These are phyloP conservation scores for Hololepta plana DNA, from an alignment of 2,888 invertebrate genomes.

Conservation along the genomic window DNA sequence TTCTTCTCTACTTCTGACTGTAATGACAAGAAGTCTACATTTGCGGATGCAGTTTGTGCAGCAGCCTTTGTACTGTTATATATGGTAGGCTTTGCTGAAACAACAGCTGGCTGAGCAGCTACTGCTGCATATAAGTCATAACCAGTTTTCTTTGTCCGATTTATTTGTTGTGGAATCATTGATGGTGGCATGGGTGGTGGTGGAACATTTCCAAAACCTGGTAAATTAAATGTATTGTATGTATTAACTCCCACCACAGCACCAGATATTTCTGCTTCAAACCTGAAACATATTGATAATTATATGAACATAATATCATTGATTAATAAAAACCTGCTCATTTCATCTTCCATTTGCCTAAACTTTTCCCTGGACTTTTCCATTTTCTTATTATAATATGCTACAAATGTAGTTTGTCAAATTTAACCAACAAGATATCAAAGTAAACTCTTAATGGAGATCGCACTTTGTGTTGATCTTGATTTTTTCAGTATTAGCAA, in stretches of 20 bases:
- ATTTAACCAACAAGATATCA: too few species aligned
- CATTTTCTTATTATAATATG: too few species aligned
- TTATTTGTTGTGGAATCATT: constrained; percentile 51
- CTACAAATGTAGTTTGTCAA: too few species aligned
- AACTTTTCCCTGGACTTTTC: constrained; percentile 32
- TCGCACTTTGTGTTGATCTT: too few species aligned
- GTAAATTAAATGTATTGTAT: constrained; percentile 27
- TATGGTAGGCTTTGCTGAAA: constrained; percentile 51
- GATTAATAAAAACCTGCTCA: constrained; percentile 48
- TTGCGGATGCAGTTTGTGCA: constrained; percentile 17
- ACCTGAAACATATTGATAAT: constrained; percentile 32
- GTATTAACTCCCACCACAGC: constrained; percentile 54
- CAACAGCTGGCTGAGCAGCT: constrained; percentile 37
- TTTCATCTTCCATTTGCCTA: constrained; percentile 79
- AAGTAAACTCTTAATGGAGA: too few species aligned
- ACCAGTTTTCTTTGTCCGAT: constrained; percentile 27
- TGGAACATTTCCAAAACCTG: constrained; percentile 38
- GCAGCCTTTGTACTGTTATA: constrained; percentile 32
- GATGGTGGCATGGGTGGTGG: constrained; percentile 44
- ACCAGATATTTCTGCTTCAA: constrained; percentile 74
- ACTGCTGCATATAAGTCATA: constrained; percentile 24
- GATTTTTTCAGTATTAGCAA: too few species aligned
- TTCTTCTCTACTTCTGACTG: constrained; percentile 39
- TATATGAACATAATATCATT: constrained; percentile 2
- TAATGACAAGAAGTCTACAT: constrained; percentile 32